These are phyloP conservation scores for Epizoanthus ramosus DNA, from an alignment of 92 coral and sea anemone species.

Conservation along the genomic window DNA sequence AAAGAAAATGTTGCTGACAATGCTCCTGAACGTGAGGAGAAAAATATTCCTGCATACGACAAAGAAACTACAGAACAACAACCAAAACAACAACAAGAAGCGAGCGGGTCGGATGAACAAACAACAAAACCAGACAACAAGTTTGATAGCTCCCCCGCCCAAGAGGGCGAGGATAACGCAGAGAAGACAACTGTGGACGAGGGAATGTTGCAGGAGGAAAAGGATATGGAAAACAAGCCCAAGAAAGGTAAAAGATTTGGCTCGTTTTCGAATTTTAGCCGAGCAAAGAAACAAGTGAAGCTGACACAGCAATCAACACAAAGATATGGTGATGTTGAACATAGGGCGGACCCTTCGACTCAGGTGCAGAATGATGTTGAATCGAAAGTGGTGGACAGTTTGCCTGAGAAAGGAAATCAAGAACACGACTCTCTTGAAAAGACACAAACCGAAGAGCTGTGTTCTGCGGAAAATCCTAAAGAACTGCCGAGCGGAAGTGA, in stretches of 20 bases:
- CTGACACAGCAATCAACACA: background rate
- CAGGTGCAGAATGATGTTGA: background rate
- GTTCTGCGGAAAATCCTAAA: conserved; percentile 21
- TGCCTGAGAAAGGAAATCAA: background rate
- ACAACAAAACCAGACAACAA: background rate
- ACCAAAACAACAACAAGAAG: conserved; percentile 28
- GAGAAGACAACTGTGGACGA: background rate
- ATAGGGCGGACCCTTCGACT: background rate
- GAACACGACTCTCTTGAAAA: background rate
- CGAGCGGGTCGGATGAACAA: background rate
- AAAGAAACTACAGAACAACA: conserved; percentile 20
- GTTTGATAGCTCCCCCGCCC: background rate
- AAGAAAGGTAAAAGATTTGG: conserved; percentile 33
- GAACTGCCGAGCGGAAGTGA: conserved; percentile 30
- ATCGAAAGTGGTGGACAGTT: background rate
- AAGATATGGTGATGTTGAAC: background rate
- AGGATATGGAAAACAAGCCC: conserved; percentile 12
- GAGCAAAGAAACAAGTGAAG: conserved; percentile 26
- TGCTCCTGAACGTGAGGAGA: background rate
- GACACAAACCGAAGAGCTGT: background rate
- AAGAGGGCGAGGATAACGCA: background rate
- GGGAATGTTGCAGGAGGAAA: background rate
- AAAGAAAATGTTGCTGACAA: conserved; percentile 16
- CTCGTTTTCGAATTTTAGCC: conserved; percentile 17
- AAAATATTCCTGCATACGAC: background rate